Conservation (phyloP, 2,888 invertebrate genomes). For the Stratiomys singularior region DNA sequence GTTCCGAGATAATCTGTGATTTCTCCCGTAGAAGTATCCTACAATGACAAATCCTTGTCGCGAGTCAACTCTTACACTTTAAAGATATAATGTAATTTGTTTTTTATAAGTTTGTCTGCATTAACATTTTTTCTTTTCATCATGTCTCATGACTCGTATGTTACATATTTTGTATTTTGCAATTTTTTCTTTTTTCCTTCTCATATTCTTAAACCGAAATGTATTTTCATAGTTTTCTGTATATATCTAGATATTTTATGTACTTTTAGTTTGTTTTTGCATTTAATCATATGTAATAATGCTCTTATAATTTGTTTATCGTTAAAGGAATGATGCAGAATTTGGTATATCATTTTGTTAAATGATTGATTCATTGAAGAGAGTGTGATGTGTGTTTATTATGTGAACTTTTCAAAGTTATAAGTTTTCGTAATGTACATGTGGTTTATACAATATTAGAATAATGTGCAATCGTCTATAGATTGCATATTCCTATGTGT, state of each 20-base stretch:
- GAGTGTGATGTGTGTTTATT: slow-evolving; percentile 12
- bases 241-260: slow-evolving; percentile 39
- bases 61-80: slow-evolving; percentile 23
- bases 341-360: slow-evolving; percentile 30
- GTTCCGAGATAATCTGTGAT: slow-evolving; percentile 34
- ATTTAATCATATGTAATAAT: slow-evolving; percentile 21
- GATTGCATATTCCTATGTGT: slow-evolving; percentile 27
- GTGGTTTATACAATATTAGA: slow-evolving; percentile 33
- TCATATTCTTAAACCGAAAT: slow-evolving; percentile 27
- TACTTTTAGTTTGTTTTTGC: slow-evolving; percentile 45
- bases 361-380: slow-evolving; percentile 6
- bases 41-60: slow-evolving; percentile 23
- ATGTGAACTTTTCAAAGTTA: slow-evolving; percentile 16
- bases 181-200: slow-evolving; percentile 6
- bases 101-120: slow-evolving; percentile 17
- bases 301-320: slow-evolving; percentile 9
- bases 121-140: slow-evolving; percentile 35
- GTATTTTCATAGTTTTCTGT: slow-evolving; percentile 37
- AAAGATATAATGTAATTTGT: slow-evolving; percentile 28
- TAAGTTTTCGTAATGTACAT: slow-evolving; percentile 26
- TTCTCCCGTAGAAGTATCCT: slow-evolving; percentile 23
- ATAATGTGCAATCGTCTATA: slow-evolving; percentile 30
- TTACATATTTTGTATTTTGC: slow-evolving; percentile 36
- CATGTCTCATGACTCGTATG: slow-evolving; percentile 14
- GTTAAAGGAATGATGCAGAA: slow-evolving; percentile 40